These are phyloP conservation scores for Poecilia gillii DNA, from an alignment of 2,797 vertebrate genomes.

Conservation along the genomic window DNA sequence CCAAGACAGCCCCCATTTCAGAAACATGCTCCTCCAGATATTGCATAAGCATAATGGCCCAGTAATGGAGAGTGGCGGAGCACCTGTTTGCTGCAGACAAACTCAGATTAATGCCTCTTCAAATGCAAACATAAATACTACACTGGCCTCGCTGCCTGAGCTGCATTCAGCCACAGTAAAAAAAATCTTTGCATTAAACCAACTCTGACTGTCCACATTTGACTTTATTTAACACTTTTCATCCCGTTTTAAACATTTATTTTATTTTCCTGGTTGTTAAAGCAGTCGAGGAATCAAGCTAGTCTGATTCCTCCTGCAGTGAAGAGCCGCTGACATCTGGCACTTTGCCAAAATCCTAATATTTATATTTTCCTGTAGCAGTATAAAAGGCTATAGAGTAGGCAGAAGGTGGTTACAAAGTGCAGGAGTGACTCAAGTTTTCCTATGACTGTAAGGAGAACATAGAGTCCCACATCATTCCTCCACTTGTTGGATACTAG, in stretches of 20 bases:
- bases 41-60: slow-evolving; percentile 48
- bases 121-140: neutral
- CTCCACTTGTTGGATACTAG: neutral
- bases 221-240: neutral
- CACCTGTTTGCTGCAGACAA: slow-evolving; percentile 20
- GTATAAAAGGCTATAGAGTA: too few species aligned
- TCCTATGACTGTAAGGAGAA: neutral
- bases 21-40: slow-evolving; percentile 44
- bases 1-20: slow-evolving; percentile 22
- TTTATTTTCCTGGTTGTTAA: neutral
- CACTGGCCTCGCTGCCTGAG: neutral
- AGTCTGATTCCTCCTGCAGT: neutral
- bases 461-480: neutral
- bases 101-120: slow-evolving; percentile 17
- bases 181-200: neutral
- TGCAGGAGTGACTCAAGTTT: neutral
- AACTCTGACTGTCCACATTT: neutral
- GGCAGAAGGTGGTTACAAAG: neutral
- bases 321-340: neutral
- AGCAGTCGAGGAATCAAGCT: neutral
- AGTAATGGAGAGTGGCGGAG: neutral
- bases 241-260: neutral
- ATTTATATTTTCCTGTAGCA: too few species aligned
- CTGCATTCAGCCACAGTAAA: neutral
- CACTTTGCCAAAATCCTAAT: too few species aligned